These are phyloP conservation scores for Stichopus horrens DNA, from an alignment of 53 echinoderm and acorn worm species.

Conservation along the genomic window DNA sequence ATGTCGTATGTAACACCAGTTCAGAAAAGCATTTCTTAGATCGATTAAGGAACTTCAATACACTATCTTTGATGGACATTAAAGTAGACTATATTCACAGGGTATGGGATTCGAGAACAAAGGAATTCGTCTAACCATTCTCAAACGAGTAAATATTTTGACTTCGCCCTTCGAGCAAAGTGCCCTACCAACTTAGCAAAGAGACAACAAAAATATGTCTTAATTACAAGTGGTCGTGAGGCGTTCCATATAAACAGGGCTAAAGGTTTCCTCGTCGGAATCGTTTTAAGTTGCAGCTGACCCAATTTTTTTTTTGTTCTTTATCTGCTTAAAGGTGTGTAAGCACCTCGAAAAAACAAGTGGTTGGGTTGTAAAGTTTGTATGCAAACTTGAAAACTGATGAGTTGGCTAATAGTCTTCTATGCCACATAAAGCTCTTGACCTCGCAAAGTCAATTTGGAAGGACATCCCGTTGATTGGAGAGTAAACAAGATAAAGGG, in stretches of 20 bases:
- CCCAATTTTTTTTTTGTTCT: background rate
- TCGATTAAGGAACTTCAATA: too few relatives aligned
- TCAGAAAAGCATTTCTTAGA: too few relatives aligned
- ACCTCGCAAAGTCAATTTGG: conserved; percentile 15
- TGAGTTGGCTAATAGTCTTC: conserved; percentile 32
- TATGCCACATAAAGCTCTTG: conserved; percentile 23
- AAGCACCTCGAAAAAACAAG: conserved; percentile 2
- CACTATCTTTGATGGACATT: too few relatives aligned
- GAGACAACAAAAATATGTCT: background rate
- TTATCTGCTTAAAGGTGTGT: background rate
- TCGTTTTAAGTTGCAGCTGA: background rate
- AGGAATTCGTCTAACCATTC: background rate
- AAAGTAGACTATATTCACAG: too few relatives aligned
- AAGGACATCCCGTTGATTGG: conserved; percentile 32
- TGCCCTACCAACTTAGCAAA: background rate
- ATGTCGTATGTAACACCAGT: too few relatives aligned
- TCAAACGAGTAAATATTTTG: background rate
- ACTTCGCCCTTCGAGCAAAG: background rate
- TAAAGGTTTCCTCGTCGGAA: conserved; percentile 10
- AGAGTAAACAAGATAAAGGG: conserved; percentile 23
- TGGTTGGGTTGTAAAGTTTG: conserved; percentile 19
- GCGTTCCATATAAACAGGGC: background rate
- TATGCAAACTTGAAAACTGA: conserved; percentile 30
- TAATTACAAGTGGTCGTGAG: conserved; percentile 14
- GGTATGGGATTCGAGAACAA: too few relatives aligned